Evolutionary conservation across 2,888 invertebrate species (phyloP).

Genomic region (Noctua janthe): DNA sequence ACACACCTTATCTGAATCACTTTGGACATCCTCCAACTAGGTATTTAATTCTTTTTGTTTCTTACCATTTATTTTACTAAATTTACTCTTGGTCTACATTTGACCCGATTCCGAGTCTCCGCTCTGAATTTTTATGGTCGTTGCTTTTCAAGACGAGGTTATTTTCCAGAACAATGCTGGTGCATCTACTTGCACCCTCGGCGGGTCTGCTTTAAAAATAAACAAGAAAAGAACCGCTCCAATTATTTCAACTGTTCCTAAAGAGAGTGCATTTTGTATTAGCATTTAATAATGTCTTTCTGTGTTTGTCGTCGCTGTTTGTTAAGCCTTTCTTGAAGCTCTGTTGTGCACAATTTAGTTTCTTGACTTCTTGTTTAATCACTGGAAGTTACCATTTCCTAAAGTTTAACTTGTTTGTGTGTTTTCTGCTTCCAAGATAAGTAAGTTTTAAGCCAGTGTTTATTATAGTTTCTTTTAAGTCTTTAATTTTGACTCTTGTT

Average conservation of each 20-base stretch:
- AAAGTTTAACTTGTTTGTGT: constrained; percentile 52
- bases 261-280: constrained; percentile 65
- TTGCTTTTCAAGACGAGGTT: constrained; percentile 75
- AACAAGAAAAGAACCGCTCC: constrained; percentile 70
- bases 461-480: constrained; percentile 26
- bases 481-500: constrained; percentile 14
- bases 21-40: constrained; percentile 76
- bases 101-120: constrained; percentile 73
- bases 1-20: constrained; percentile 65
- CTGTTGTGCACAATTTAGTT: constrained; percentile 48
- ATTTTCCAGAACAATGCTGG: constrained; percentile 78
- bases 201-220: constrained; percentile 70
- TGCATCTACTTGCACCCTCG: constrained; percentile 67
- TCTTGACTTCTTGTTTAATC: constrained; percentile 60
- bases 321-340: constrained; percentile 42
- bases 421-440: constrained; percentile 44
- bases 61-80: constrained; percentile 74
- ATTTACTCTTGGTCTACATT: constrained; percentile 72
- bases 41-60: constrained; percentile 73
- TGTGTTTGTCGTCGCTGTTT: constrained; percentile 52
- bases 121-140: constrained; percentile 77
- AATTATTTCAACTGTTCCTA: constrained; percentile 68
- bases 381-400: constrained; percentile 41
- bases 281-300: constrained; percentile 63
- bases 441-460: constrained; percentile 45